Conservation (phyloP, 2,113 vertebrate genomes). For the Myiopsitta monachus region DNA sequence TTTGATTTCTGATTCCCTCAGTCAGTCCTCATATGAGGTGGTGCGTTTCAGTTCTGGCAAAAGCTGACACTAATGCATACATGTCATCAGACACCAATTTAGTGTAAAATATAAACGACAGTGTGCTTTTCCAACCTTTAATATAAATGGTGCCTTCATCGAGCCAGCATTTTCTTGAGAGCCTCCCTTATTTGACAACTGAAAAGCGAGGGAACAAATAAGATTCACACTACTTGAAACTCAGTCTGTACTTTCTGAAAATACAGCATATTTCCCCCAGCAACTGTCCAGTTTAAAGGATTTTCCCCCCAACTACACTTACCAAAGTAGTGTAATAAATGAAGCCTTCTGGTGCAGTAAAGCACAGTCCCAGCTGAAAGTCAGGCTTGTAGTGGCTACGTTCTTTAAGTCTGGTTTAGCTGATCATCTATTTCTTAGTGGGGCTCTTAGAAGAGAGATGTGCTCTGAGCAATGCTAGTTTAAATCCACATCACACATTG, state of each 20-base stretch:
- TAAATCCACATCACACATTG: not conserved
- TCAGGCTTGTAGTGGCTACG: not conserved
- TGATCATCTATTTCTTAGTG: not conserved
- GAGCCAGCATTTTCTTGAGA: not conserved
- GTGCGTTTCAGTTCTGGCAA: not conserved
- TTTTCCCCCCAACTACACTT: accelerated
- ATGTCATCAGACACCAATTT: not conserved
- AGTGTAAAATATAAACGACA: not conserved
- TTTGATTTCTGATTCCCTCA: not conserved
- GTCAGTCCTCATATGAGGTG: not conserved
- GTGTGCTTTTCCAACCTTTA: not conserved
- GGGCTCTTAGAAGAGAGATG: not conserved
- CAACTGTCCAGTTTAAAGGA: not conserved
- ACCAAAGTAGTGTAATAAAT: not conserved
- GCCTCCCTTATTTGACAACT: not conserved
- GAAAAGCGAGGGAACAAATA: not conserved
- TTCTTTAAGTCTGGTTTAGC: not conserved
- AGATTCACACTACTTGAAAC: not conserved
- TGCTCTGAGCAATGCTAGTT: not conserved
- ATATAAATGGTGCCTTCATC: not conserved
- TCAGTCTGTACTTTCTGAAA: not conserved
- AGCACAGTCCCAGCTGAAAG: not conserved
- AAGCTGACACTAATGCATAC: not conserved
- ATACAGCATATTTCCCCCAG: not conserved
- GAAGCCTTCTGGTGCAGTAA: not conserved